Percentiles rank a stretch among this genome's conserved stretches.
phyloP scores from a whole-genome alignment of 2,113 vertebrate genomes.

The Ammospiza caudacuta region DNA sequence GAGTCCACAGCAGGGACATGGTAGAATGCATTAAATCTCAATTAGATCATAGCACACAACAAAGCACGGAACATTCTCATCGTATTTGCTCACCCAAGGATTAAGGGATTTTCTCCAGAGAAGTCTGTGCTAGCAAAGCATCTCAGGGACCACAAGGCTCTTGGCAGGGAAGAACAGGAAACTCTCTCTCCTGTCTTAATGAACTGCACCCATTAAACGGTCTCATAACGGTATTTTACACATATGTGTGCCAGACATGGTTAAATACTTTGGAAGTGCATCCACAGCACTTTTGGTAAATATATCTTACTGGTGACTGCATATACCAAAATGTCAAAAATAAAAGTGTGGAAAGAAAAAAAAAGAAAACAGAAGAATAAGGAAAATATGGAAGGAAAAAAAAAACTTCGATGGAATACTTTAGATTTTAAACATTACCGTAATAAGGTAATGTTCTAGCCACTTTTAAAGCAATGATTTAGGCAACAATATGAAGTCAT shows the following conservation, averaged over 20 bases:
- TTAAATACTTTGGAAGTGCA: not conserved
- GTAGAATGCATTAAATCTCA: slow-evolving; percentile 79
- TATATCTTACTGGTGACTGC: not conserved
- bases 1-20: slow-evolving; percentile 64
- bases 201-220: not conserved
- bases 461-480: not conserved
- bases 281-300: not conserved
- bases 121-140: not conserved
- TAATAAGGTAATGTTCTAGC: not conserved
- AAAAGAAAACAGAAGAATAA: not conserved
- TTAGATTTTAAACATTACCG: not conserved
- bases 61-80: not conserved
- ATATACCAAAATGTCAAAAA: not conserved
- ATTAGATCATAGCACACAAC: slow-evolving; percentile 77
- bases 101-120: slow-evolving; percentile 28
- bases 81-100: slow-evolving; percentile 65
- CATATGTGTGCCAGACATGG: rapidly evolving
- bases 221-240: not conserved
- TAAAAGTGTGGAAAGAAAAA: not conserved
- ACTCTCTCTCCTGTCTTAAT: not conserved
- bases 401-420: not conserved
- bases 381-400: not conserved
- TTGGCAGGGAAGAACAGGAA: not conserved
- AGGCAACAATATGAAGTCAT: not conserved
- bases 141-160: not conserved